phyloP scores from a whole-genome alignment of 2,113 vertebrate genomes.

The Baryphthengus martii region DNA sequence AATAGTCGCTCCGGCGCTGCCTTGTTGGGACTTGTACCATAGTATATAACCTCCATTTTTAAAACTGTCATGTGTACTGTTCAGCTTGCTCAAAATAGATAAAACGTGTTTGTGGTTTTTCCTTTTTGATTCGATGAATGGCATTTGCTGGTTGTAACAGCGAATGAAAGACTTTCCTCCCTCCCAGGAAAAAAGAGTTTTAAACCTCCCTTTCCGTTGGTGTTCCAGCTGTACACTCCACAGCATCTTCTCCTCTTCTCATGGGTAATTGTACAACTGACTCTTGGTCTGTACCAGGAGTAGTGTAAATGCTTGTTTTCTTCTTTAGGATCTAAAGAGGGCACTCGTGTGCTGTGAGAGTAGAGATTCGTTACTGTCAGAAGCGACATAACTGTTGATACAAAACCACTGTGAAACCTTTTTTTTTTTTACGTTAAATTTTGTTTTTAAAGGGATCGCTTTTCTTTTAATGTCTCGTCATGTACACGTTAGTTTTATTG shows the following conservation, averaged over 20 bases:
- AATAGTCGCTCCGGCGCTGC: conserved; percentile 78
- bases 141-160: conserved; percentile 80
- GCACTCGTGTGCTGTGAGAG: conserved; percentile 72
- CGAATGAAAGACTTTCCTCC: conserved; percentile 66
- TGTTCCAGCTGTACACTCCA: conserved; percentile 83
- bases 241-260: conserved; percentile 73
- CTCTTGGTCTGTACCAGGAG: conserved; percentile 40
- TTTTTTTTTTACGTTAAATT: conserved; percentile 67
- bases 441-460: conserved; percentile 78
- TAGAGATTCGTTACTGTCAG: conserved; percentile 70
- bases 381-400: conserved; percentile 73
- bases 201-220: conserved; percentile 64
- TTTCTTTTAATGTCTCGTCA: conserved; percentile 69
- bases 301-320: conserved; percentile 72
- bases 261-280: conserved; percentile 44
- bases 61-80: conserved; percentile 75
- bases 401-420: conserved; percentile 84
- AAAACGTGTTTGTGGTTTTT: conserved; percentile 77
- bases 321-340: conserved; percentile 74
- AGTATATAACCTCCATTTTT: conserved; percentile 81
- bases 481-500: conserved; percentile 69
- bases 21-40: conserved; percentile 79
- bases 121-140: conserved; percentile 64
- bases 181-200: conserved; percentile 63
- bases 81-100: conserved; percentile 81